Evolutionary conservation across 2,888 invertebrate species (phyloP).

Genomic region (Nymphalis polychloros): DNA sequence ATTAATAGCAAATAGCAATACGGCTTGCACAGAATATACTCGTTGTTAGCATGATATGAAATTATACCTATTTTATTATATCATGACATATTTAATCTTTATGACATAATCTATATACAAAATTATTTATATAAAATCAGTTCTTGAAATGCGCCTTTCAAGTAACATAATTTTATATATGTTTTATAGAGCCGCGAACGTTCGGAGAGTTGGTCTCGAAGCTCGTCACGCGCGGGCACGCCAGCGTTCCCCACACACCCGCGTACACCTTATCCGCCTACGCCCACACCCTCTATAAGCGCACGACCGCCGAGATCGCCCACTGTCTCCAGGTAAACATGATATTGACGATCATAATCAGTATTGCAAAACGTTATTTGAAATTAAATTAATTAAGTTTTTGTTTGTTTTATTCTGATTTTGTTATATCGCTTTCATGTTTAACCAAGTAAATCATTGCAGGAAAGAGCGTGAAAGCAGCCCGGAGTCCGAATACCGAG

Average conservation of each 20-base stretch:
- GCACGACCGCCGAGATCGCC: conserved; percentile 92
- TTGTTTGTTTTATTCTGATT: too few relatives aligned
- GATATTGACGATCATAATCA: not conserved
- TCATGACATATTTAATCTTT: too few relatives aligned
- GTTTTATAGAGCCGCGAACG: conserved; percentile 79
- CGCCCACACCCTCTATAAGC: conserved; percentile 85
- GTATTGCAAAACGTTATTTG: not conserved
- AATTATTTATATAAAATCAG: too few relatives aligned
- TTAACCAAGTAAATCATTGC: conserved; percentile 10
- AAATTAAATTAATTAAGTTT: not conserved
- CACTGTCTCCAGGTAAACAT: conserved; percentile 69
- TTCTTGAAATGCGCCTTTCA: too few relatives aligned
- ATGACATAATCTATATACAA: too few relatives aligned
- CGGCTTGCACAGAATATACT: too few relatives aligned
- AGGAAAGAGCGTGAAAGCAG: conserved; percentile 79
- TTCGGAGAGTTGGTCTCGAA: conserved; percentile 85
- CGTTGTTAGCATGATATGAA: too few relatives aligned
- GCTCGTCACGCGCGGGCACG: conserved; percentile 89
- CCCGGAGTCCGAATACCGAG: conserved; percentile 78
- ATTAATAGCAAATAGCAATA: too few relatives aligned
- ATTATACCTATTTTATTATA: too few relatives aligned
- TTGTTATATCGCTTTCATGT: too few relatives aligned
- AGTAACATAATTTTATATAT: not conserved
- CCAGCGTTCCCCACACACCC: conserved; percentile 97
- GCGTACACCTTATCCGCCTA: conserved; percentile 92